A percentile compares a stretch with the other conserved stretches of the same genome.
phyloP scores from a whole-genome alignment of 2,797 vertebrate genomes.

The Microcaecilia unicolor region DNA sequence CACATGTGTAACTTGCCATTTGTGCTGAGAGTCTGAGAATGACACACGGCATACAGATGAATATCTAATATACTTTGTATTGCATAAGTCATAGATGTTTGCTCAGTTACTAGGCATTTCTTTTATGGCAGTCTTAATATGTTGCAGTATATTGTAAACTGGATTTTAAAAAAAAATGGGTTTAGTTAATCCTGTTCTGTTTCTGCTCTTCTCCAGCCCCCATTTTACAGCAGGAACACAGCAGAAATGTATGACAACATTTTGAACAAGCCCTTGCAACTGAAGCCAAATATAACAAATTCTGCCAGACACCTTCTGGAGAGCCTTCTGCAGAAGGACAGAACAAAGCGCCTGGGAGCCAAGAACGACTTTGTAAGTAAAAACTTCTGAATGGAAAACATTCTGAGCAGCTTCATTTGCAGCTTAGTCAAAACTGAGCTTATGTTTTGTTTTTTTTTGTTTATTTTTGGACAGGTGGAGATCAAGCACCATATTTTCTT shows the following conservation, averaged over 20 bases:
- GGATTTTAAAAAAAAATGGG: too few relatives aligned
- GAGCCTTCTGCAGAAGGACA: slow-evolving; percentile 89
- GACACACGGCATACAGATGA: too few relatives aligned
- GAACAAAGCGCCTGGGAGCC: slow-evolving; percentile 87
- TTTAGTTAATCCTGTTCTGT: too few relatives aligned
- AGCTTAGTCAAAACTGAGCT: too few relatives aligned
- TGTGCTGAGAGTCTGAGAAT: too few relatives aligned
- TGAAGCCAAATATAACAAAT: slow-evolving; percentile 97
- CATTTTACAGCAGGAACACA: slow-evolving; percentile 95
- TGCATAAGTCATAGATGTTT: too few relatives aligned
- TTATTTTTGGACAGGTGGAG: slow-evolving; percentile 72
- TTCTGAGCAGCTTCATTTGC: not conserved
- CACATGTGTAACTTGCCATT: too few relatives aligned
- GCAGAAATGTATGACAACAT: slow-evolving; percentile 99
- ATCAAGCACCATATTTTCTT: slow-evolving; percentile 97
- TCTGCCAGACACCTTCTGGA: slow-evolving; percentile 87
- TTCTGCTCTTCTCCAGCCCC: slow-evolving; percentile 70
- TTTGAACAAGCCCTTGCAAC: slow-evolving; percentile 92
- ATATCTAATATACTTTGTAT: too few relatives aligned
- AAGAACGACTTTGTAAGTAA: slow-evolving; percentile 91
- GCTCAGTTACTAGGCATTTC: too few relatives aligned
- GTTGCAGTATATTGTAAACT: too few relatives aligned
- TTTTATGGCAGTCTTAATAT: too few relatives aligned
- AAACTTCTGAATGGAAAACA: not conserved
- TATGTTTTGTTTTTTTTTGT: slow-evolving; percentile 33